phyloP scores from a whole-genome alignment of 2,797 vertebrate genomes.

The Podargus strigoides region DNA sequence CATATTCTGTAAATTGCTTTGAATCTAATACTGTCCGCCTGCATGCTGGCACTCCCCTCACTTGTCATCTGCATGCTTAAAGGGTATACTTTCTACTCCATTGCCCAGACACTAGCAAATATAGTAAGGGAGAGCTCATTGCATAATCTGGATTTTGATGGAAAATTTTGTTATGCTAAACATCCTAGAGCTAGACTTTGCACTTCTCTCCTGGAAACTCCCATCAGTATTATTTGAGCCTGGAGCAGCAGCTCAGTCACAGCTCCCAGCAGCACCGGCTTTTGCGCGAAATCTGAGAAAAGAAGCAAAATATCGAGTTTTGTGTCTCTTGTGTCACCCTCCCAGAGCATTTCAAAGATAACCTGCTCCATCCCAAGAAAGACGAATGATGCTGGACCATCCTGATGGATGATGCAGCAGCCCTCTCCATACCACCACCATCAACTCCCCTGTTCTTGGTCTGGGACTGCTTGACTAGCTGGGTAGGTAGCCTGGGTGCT shows the following conservation, averaged over 20 bases:
- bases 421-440: neutral
- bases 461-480: neutral
- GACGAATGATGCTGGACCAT: neutral
- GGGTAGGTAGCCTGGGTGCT: neutral
- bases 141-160: neutral
- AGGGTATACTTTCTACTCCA: slow-evolving; percentile 20
- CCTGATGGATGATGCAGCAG: neutral
- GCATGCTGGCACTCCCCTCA: neutral
- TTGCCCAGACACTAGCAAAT: neutral
- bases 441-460: neutral
- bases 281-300: neutral
- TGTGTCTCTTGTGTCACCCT: neutral
- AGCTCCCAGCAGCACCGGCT: neutral
- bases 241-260: neutral
- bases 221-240: neutral
- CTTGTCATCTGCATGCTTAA: neutral
- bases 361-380: neutral
- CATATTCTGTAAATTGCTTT: slow-evolving; percentile 16
- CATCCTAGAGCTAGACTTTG: neutral
- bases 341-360: neutral
- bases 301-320: neutral
- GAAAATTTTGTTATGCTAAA: neutral
- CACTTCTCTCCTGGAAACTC: neutral
- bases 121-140: neutral
- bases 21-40: neutral